phyloP scores from a whole-genome alignment of 2,797 vertebrate species.

The Falco cherrug region DNA sequence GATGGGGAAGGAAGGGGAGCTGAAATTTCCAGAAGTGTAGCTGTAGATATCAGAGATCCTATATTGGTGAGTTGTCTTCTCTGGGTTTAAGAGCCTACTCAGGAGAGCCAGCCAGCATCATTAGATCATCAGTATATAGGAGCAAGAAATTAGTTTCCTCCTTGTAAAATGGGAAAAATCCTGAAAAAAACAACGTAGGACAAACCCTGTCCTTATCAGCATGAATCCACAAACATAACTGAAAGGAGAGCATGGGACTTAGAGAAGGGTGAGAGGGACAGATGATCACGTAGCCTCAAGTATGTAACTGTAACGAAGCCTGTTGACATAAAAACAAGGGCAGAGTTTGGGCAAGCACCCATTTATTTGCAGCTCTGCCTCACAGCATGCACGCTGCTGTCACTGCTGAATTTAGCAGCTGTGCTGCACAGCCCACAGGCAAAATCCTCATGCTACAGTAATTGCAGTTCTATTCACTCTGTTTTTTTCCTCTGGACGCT shows the following conservation, averaged over 20 bases:
- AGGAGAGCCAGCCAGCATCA: background rate
- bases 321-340: background rate
- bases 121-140: rapidly evolving
- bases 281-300: background rate
- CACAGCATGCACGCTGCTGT: background rate
- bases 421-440: background rate
- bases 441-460: background rate
- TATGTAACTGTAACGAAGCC: background rate
- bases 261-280: background rate
- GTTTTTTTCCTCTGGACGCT: background rate
- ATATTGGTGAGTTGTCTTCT: background rate
- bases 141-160: background rate
- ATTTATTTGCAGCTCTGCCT: background rate
- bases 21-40: background rate
- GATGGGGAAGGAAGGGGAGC: background rate
- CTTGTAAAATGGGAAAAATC: background rate
- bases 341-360: background rate
- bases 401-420: background rate
- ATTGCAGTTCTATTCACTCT: background rate
- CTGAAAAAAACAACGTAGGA: background rate
- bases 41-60: background rate
- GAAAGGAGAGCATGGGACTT: background rate
- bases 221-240: background rate
- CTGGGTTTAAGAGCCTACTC: background rate
- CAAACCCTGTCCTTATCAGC: background rate